Evolutionary conservation across 2,797 vertebrate genomes (phyloP), one percentile per base, ranked within the genome.

Genomic region (Mallotus villosus): DNA sequence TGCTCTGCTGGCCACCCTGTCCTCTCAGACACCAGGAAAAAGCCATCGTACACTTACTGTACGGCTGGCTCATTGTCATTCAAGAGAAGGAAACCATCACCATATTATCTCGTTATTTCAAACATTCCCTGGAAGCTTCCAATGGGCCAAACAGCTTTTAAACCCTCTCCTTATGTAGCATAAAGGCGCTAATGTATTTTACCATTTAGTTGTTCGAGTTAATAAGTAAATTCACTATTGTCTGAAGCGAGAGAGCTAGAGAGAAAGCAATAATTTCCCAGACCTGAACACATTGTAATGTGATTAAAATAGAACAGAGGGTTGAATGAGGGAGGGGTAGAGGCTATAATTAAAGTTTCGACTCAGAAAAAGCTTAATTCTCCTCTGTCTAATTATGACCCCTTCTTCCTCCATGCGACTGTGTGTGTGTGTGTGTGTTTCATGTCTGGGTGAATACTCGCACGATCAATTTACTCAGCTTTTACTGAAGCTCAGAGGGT

Each of bases 251-350:
- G 29, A 25, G 62, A 72, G 37, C 62, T 64, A 70, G 63, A 72
- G 19, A 17, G 68, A 84, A 70, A 60, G 74, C 63, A 72, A 72
- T 76, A 70, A 78, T 67, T 72, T 76, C 68, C 68, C 53, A 73
- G 69, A 69, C 65, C 66, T 61, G 41, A 34, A 25, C 53, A 24
- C 46, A 3, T 55, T 34, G 64, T 74, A 70, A 82, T 77, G 76
- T 76, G 84, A 84, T 84, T 85, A 84, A 85, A 84, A 77, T 75
- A 81, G 77, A 71, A 61, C 65, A 70, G 75, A 32, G 68, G 70
- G 71, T 82, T 83, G 81, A 75, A 80, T 71, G 8, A 67, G 65
- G 49, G 24, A 55, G 46, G 9, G 46, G 29, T 78, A 81, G 76
- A 75, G 72, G 69, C 67, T 73, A 73, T 75, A 75, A 74, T 78